Base-by-base conservation (phyloP, 2,888 invertebrate genomes). In the Tachina grossa region DNA sequence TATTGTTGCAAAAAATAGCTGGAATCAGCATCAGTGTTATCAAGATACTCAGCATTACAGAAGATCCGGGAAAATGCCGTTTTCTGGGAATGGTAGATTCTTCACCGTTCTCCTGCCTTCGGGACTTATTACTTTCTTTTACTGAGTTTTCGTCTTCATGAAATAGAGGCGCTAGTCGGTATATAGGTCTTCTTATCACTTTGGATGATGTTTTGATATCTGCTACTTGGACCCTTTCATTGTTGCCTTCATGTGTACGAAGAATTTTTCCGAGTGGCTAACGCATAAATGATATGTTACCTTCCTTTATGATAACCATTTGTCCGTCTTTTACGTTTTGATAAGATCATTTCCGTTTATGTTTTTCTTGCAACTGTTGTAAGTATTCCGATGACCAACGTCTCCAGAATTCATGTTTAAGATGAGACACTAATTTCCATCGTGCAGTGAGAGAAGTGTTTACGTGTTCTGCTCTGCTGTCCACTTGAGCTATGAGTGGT, bases 331-430 rank as follows among this genome's bases (percentile, higher is more conserved):
- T 51, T 51, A 31, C 41, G 31, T 59, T 47, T 19, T 45, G 13
- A 13, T 16, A 19, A 10, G 43, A 45, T 43, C 11, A n/a, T 45
- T 45, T 45, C 31, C 63, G 45, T 43, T 63, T 63, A 14, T 13
- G 45, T 19, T 43, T 43, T 11, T 63, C 43, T 43, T 63, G 45
- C 3, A 63, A 31, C 6, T 63, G 43, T 1, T 63, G 43, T 13
- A 63, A 31, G 10, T 45, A 63, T 43, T 63, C 63, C 11, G 31
- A 19, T 11, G 63, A 63, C 63, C 63, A 69, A 13, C 41, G 11
- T 69, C n/a, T 69, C 69, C 53, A 69, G 19, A 68, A 51, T 11
- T 68, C 66, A 47, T 66, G 66, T 49, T 49, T 66, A 10, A 66
- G 43, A 2, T 22, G 66, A 16, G 49, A 47, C 11, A 63, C 45